These are phyloP conservation scores for Mionectes olivaceus DNA, from an alignment of 2,797 vertebrate genomes.

Conservation along the genomic window DNA sequence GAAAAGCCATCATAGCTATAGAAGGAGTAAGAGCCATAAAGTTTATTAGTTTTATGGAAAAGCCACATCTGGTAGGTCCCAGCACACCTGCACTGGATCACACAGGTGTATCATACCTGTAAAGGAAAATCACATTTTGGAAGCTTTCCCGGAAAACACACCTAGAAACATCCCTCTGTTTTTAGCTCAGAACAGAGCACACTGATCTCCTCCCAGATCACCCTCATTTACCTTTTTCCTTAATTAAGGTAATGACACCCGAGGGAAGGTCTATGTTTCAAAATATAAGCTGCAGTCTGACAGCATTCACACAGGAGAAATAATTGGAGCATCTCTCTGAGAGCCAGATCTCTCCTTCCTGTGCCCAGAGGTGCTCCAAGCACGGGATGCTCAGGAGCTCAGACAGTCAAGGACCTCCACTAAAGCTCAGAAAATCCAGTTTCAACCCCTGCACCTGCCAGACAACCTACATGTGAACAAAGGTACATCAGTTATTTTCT, in stretches of 20 bases:
- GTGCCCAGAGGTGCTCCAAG: background rate
- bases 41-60: background rate
- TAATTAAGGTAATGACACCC: constrained; percentile 12
- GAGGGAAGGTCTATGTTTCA: background rate
- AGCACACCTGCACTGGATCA: background rate
- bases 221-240: background rate
- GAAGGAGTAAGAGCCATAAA: background rate
- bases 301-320: background rate
- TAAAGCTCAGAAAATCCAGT: background rate
- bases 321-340: background rate
- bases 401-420: background rate
- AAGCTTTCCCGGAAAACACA: background rate
- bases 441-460: background rate
- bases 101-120: rapidly evolving
- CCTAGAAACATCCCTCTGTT: background rate
- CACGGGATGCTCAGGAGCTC: rapidly evolving
- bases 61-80: background rate
- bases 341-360: background rate
- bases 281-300: background rate
- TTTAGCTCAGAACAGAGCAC: background rate
- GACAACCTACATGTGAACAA: rapidly evolving
- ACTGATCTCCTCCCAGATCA: background rate
- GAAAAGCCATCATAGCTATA: background rate
- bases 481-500: background rate
- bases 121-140: rapidly evolving